Conservation (phyloP, 2,113 vertebrate genomes). For the Sus scrofa region DNA sequence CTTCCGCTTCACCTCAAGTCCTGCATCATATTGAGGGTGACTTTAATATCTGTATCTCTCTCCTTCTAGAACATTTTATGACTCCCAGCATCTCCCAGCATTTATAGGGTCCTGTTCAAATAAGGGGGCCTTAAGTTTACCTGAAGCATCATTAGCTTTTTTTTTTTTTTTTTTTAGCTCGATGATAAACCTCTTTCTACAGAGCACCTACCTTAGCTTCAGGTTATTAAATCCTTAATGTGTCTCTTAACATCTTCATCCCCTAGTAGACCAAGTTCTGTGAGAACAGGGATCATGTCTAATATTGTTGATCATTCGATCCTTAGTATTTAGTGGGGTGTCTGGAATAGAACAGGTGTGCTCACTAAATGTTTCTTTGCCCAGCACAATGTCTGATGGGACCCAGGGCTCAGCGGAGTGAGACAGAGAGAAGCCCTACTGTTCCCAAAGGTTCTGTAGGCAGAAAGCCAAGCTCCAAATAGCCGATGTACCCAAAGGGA, state of each 20-base stretch:
- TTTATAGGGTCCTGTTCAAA: slow-evolving; percentile 10
- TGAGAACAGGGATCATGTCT: background rate
- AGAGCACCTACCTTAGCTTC: background rate
- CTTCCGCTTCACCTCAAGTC: background rate
- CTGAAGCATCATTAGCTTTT: background rate
- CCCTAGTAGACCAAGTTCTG: background rate
- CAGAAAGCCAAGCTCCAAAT: background rate
- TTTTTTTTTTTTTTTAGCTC: background rate
- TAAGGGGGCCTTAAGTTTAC: background rate
- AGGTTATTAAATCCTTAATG: background rate
- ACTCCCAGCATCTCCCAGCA: background rate
- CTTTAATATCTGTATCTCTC: background rate
- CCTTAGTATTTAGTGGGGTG: slow-evolving; percentile 4
- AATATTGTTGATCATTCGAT: background rate
- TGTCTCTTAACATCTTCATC: background rate
- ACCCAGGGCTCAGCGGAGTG: background rate
- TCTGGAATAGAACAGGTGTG: background rate
- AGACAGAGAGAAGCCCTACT: background rate
- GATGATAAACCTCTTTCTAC: background rate
- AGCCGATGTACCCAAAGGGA: background rate
- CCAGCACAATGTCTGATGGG: background rate
- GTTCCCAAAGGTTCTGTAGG: slow-evolving; percentile 1
- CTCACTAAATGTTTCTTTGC: background rate
- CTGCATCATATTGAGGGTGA: background rate
- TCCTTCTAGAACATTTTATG: background rate